Percentiles rank a stretch among this genome's conserved stretches.
Evolutionary conservation across 2,113 vertebrate species (phyloP).

Genomic region (Riparia riparia): DNA sequence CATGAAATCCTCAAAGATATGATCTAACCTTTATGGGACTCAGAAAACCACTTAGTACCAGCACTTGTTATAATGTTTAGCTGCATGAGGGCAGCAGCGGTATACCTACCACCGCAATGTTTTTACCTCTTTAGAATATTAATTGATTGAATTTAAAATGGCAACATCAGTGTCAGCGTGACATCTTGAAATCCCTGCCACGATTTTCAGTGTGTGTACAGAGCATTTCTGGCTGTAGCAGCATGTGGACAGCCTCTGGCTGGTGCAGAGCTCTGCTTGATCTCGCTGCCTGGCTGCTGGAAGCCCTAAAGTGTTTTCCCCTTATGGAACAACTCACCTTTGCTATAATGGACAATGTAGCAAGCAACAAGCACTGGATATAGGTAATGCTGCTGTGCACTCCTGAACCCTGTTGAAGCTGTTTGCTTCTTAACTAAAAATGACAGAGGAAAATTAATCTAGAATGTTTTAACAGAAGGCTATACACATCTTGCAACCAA

Average conservation of each 20-base stretch:
- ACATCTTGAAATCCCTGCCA: background rate
- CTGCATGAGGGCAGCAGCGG: background rate
- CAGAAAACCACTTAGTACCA: background rate
- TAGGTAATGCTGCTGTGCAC: background rate
- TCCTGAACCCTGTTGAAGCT: background rate
- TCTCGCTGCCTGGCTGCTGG: background rate
- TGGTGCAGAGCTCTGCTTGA: background rate
- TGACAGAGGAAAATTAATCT: background rate
- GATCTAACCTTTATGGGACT: background rate
- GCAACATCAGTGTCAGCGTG: background rate
- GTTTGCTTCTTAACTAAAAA: background rate
- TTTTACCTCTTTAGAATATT: background rate
- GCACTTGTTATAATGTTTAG: background rate
- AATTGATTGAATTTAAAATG: conserved; percentile 16
- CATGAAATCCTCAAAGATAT: background rate
- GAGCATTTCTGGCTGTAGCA: background rate
- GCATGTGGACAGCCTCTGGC: background rate
- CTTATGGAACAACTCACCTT: background rate
- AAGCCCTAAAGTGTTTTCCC: background rate
- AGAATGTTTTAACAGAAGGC: background rate
- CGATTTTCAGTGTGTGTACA: background rate
- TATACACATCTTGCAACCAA: background rate
- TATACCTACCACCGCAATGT: background rate
- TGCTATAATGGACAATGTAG: background rate
- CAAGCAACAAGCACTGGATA: background rate